These are phyloP conservation scores for Rhinogobio ventralis DNA, from an alignment of 2,797 vertebrate genomes.

Conservation along the genomic window DNA sequence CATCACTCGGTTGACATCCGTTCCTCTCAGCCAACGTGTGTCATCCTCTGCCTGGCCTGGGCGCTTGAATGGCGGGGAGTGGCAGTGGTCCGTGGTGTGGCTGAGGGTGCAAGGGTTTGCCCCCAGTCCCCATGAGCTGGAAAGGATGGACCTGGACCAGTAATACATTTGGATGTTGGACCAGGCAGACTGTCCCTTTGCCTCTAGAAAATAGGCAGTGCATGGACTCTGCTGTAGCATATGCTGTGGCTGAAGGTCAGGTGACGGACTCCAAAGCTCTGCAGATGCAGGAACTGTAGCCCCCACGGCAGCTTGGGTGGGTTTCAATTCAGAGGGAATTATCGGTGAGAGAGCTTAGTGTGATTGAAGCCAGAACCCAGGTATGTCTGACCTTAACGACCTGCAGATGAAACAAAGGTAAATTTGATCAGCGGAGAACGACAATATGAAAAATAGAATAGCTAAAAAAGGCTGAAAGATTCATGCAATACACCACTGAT, in stretches of 20 bases:
- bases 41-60: slow-evolving; percentile 75
- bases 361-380: slow-evolving; percentile 45
- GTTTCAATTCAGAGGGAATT: slow-evolving; percentile 63
- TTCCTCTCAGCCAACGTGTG: slow-evolving; percentile 67
- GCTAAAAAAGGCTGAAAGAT: background rate
- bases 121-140: slow-evolving; percentile 77
- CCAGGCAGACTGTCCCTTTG: slow-evolving; percentile 58
- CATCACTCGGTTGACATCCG: slow-evolving; percentile 76
- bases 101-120: slow-evolving; percentile 70
- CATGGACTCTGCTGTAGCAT: slow-evolving; percentile 74
- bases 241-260: slow-evolving; percentile 82
- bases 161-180: slow-evolving; percentile 73
- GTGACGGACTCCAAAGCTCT: slow-evolving; percentile 72
- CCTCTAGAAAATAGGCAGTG: slow-evolving; percentile 69
- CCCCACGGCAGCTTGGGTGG: slow-evolving; percentile 60
- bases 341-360: slow-evolving; percentile 41
- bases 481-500: background rate
- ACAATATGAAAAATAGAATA: background rate
- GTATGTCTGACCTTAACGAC: slow-evolving; percentile 47
- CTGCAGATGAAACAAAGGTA: slow-evolving; percentile 42
- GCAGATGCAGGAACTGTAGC: slow-evolving; percentile 50
- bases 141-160: slow-evolving; percentile 76
- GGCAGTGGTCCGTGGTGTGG: slow-evolving; percentile 70
- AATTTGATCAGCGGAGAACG: slow-evolving; percentile 10
- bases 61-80: slow-evolving; percentile 69